phyloP scores from a whole-genome alignment of 2,797 vertebrate genomes.

The Atherinosoma microstoma region DNA sequence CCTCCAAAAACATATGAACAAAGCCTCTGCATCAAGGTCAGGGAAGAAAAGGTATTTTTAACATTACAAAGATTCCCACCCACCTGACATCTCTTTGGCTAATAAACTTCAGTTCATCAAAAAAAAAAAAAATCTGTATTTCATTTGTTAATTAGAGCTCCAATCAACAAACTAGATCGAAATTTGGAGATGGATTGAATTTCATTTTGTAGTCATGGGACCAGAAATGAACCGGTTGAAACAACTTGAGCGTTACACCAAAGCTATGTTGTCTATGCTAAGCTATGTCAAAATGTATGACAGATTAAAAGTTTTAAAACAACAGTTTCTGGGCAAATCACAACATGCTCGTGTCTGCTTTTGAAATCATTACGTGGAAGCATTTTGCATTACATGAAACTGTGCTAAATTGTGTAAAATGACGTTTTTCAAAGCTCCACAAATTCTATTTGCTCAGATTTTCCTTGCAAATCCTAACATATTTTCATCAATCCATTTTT shows the following conservation, averaged over 20 bases:
- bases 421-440: background rate
- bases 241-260: too few species aligned
- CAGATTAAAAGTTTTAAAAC: background rate
- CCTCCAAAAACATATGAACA: conserved; percentile 10
- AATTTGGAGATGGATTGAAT: background rate
- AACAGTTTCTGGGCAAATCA: background rate
- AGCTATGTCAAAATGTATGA: background rate
- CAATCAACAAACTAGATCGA: background rate
- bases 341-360: background rate
- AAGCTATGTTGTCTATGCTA: too few species aligned
- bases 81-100: background rate
- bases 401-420: background rate
- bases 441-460: background rate
- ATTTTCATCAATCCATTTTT: too few species aligned
- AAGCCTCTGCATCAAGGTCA: conserved; percentile 44
- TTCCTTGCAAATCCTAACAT: background rate
- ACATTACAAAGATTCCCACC: conserved; percentile 10
- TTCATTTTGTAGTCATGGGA: background rate
- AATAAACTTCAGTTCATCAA: too few species aligned
- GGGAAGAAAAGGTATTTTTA: conserved; percentile 34
- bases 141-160: background rate
- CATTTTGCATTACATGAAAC: background rate
- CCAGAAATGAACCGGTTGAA: background rate
- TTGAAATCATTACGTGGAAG: background rate
- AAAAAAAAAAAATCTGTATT: background rate